Conservation (phyloP, 1,140 invertebrate genomes). For the Luehdorfia chinensis region DNA sequence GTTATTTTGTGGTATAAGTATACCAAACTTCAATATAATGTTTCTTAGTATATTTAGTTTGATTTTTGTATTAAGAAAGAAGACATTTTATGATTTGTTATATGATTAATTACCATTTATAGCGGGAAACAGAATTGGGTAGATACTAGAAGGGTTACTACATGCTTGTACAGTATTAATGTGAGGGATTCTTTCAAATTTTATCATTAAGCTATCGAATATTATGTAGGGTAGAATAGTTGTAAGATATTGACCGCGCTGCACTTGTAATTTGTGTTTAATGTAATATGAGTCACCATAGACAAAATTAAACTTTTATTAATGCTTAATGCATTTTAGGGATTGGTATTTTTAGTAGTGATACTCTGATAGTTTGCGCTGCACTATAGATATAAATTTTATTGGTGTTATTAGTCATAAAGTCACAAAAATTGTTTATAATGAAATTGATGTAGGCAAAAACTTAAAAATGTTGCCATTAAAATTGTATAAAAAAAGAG, state of each 20-base stretch:
- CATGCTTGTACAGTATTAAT: slow-evolving; percentile 9
- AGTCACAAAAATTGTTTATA: background rate
- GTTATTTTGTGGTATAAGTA: no score
- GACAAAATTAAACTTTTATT: background rate
- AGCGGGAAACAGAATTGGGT: background rate
- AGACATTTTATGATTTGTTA: slow-evolving; percentile 6
- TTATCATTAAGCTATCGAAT: background rate
- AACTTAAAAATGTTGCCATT: no score
- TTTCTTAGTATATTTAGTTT: slow-evolving; percentile 3
- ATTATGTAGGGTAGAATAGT: background rate
- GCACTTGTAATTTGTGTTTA: background rate
- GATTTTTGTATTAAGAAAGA: background rate
- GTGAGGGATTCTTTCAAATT: slow-evolving; percentile 8
- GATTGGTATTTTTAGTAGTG: no score
- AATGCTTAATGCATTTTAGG: background rate
- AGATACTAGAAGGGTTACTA: background rate
- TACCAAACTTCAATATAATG: no score
- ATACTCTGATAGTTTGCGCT: no score
- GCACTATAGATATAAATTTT: background rate
- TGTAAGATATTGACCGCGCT: background rate
- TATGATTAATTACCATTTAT: slow-evolving; percentile 1
- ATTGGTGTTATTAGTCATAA: background rate
- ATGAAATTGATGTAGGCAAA: no score
- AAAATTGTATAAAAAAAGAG: no score
- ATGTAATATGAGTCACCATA: background rate